phyloP scores from a whole-genome alignment of 1,140 invertebrate species.

The Cheumatopsyche charites region DNA sequence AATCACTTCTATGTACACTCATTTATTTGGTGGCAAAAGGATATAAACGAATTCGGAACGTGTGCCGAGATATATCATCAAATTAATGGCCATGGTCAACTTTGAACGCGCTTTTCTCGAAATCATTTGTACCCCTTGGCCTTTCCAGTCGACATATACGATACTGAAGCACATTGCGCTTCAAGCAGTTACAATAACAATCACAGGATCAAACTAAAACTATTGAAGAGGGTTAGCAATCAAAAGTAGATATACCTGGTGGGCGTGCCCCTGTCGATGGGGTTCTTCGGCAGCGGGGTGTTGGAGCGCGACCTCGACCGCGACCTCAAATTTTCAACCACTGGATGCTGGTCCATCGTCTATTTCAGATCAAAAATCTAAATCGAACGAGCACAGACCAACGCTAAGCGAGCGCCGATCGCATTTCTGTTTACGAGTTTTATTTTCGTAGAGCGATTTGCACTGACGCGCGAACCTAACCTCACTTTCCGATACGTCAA shows the following conservation, averaged over 20 bases:
- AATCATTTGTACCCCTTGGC: no score
- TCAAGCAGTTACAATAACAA: no score
- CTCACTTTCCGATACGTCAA: conserved; percentile 4
- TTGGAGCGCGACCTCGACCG: conserved; percentile 31
- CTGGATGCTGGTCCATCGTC: conserved; percentile 7
- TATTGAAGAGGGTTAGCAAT: no score
- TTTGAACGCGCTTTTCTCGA: no score
- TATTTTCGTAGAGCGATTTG: background rate
- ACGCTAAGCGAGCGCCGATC: background rate
- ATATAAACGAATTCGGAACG: no score
- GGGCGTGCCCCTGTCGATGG: conserved; percentile 11
- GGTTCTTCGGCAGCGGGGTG: conserved; percentile 13
- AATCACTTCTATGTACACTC: no score
- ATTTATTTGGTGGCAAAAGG: no score
- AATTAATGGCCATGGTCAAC: no score
- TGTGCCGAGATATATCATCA: no score
- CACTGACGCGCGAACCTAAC: background rate
- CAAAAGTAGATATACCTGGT: conserved; percentile 14
- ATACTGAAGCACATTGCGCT: no score
- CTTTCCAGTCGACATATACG: no score
- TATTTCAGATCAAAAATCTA: background rate
- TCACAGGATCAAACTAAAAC: no score
- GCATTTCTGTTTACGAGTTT: background rate
- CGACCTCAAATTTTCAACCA: conserved; percentile 6
- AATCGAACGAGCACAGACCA: background rate